Evolutionary conservation across 2,888 invertebrate species (phyloP).

Genomic region (Helicoverpa assulta): DNA sequence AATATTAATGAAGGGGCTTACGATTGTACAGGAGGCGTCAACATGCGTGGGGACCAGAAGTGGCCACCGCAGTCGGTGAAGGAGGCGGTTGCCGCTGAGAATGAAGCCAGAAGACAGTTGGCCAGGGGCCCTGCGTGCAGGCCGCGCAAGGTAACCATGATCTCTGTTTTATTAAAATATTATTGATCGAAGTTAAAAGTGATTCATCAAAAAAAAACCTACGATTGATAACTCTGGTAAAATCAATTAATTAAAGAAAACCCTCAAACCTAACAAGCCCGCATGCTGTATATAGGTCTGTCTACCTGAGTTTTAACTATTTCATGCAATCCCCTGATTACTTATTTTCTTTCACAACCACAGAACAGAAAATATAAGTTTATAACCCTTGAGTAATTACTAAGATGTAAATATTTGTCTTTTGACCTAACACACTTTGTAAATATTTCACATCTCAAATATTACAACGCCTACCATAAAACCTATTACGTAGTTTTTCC

Average conservation of each 20-base stretch:
- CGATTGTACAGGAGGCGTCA: conserved; percentile 91
- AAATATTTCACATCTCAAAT: conserved; percentile 24
- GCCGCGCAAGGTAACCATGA: conserved; percentile 91
- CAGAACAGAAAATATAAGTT: too few species aligned
- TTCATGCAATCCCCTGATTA: conserved; percentile 30
- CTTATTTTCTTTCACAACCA: neutral
- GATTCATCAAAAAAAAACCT: too few species aligned
- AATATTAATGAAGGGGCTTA: conserved; percentile 35
- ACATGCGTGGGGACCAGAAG: conserved; percentile 96
- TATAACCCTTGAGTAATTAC: neutral
- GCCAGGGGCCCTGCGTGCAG: conserved; percentile 94
- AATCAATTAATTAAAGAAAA: too few species aligned
- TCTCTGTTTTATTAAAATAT: neutral
- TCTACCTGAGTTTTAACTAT: conserved; percentile 25
- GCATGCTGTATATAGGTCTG: conserved; percentile 68
- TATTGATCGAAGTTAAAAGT: too few species aligned
- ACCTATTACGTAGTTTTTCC: conserved; percentile 23
- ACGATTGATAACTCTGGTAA: too few species aligned
- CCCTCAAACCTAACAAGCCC: conserved; percentile 37
- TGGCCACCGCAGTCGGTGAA: conserved; percentile 96
- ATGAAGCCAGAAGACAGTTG: conserved; percentile 92
- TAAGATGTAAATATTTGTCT: conserved; percentile 12
- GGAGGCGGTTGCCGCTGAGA: conserved; percentile 93
- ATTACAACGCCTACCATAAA: conserved; percentile 46
- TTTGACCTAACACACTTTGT: conserved; percentile 19